These are phyloP conservation scores for Scomber japonicus DNA, from an alignment of 2,113 vertebrate genomes.

Conservation along the genomic window DNA sequence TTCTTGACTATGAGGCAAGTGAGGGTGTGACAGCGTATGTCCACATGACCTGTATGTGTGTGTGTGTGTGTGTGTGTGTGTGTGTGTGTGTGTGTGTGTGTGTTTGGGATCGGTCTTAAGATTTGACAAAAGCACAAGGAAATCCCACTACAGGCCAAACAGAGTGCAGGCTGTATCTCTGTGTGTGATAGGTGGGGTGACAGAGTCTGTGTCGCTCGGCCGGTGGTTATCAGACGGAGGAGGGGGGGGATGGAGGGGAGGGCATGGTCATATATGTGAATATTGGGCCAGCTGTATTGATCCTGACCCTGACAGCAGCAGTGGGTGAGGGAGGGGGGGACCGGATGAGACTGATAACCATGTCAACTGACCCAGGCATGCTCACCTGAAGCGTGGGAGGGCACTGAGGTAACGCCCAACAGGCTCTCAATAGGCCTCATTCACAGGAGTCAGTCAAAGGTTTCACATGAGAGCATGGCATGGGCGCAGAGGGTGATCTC, in stretches of 20 bases:
- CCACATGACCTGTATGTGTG: not conserved
- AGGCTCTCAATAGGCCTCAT: constrained; percentile 81
- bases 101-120: constrained; percentile 51
- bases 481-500: constrained; percentile 45
- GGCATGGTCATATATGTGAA: constrained; percentile 74
- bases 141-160: constrained; percentile 71
- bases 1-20: constrained; percentile 37
- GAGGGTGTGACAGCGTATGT: constrained; percentile 25
- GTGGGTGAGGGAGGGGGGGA: constrained; percentile 31
- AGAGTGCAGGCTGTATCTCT: constrained; percentile 68
- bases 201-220: constrained; percentile 51
- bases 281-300: constrained; percentile 84
- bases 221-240: constrained; percentile 75
- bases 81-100: constrained; percentile 24
- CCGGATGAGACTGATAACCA: constrained; percentile 75
- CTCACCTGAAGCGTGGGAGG: constrained; percentile 78
- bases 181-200: constrained; percentile 67
- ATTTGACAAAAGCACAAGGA: constrained; percentile 64
- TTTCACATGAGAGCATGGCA: constrained; percentile 75
- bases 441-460: constrained; percentile 81
- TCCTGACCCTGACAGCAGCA: constrained; percentile 68
- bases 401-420: constrained; percentile 72
- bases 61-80: not conserved
- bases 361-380: constrained; percentile 64
- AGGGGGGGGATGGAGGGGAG: constrained; percentile 42